Percentiles rank a stretch among this genome's conserved stretches.
Conservation (phyloP, 2,797 vertebrate species). For the Eulemur albifrons region DNA sequence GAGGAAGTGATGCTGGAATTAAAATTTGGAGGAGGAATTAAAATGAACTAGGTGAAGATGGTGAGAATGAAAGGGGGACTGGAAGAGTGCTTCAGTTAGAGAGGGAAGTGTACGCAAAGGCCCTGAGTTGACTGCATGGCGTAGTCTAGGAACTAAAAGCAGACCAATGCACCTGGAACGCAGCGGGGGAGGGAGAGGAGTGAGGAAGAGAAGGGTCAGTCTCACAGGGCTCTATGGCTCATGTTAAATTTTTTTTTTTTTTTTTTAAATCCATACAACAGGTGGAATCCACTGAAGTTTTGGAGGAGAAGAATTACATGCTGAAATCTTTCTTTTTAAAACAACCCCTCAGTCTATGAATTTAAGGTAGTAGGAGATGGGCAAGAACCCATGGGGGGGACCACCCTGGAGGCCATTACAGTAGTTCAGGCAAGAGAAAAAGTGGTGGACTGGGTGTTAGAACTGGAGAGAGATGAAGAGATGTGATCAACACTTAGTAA, state of each 20-base stretch:
- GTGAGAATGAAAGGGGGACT: not conserved
- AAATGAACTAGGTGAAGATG: not conserved
- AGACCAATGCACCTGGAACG: not conserved
- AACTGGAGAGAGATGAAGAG: not conserved
- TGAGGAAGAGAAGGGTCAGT: not conserved
- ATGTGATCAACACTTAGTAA: not conserved
- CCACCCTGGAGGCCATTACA: not conserved
- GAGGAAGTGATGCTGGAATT: not conserved
- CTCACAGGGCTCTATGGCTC: not conserved
- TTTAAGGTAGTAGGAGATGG: not conserved
- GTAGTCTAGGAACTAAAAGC: not conserved
- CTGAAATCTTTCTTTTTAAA: not conserved
- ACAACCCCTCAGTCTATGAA: not conserved
- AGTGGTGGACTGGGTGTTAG: not conserved
- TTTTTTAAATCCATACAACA: not conserved
- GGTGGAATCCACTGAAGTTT: not conserved
- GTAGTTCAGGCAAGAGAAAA: not conserved
- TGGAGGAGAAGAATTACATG: not conserved
- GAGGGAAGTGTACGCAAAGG: not conserved
- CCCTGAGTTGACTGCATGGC: not conserved
- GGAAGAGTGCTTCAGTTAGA: not conserved
- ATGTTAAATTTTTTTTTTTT: not conserved
- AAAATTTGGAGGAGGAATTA: not conserved
- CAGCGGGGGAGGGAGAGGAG: not conserved
- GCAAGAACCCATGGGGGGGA: not conserved